Conservation (phyloP, 2,113 vertebrate genomes). For the Todiramphus saurophagus region DNA sequence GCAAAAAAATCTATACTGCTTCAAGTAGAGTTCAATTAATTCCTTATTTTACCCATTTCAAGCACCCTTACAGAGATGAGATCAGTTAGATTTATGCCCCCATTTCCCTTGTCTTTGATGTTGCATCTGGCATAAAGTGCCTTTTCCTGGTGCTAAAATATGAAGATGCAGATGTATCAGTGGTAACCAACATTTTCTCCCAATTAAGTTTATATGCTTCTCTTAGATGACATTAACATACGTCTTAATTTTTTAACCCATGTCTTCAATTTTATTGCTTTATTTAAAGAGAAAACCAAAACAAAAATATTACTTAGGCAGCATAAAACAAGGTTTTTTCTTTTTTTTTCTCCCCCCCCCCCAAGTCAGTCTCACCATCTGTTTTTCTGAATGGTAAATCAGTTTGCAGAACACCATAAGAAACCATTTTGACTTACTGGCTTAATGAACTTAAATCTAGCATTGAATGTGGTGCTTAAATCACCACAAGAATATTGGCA, state of each 20-base stretch:
- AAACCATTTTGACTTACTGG: slow-evolving; percentile 32
- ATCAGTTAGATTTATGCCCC: slow-evolving; percentile 66
- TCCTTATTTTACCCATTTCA: slow-evolving; percentile 63
- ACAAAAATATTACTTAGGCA: background rate
- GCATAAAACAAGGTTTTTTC: slow-evolving; percentile 29
- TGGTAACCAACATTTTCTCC: slow-evolving; percentile 50
- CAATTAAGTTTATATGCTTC: slow-evolving; percentile 59
- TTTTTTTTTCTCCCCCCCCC: background rate
- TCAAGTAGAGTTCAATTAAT: slow-evolving; percentile 51
- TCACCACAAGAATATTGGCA: slow-evolving; percentile 25
- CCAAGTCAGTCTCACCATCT: slow-evolving; percentile 32
- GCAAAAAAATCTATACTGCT: background rate
- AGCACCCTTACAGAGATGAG: slow-evolving; percentile 56
- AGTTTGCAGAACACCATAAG: slow-evolving; percentile 19
- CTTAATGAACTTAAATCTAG: slow-evolving; percentile 60
- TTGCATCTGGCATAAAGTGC: slow-evolving; percentile 53
- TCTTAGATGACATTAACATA: slow-evolving; percentile 45
- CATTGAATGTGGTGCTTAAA: slow-evolving; percentile 47
- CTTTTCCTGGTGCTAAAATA: slow-evolving; percentile 62
- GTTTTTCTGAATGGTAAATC: slow-evolving; percentile 50
- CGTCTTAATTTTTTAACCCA: slow-evolving; percentile 60
- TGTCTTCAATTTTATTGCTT: slow-evolving; percentile 49
- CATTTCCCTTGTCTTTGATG: slow-evolving; percentile 66
- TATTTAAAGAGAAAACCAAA: slow-evolving; percentile 48
- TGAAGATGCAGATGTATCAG: slow-evolving; percentile 63